Conservation (phyloP, 2,797 vertebrate genomes). For the Avahi laniger region DNA sequence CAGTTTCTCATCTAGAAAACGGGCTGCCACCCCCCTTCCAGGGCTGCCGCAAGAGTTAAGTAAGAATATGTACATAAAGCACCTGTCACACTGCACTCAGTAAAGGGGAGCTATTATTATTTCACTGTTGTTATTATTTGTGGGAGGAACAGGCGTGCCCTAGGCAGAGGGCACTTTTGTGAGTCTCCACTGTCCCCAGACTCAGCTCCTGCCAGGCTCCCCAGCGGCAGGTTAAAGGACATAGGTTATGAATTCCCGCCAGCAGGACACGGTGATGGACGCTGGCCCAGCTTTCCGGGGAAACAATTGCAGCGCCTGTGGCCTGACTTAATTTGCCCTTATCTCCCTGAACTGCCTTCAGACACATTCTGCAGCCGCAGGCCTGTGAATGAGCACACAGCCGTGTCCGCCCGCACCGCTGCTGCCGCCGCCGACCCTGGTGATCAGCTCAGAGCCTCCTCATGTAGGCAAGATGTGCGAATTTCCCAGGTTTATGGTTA, state of each 20-base stretch:
- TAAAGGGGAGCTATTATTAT: conserved; percentile 29
- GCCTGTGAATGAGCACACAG: background rate
- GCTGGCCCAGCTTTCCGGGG: background rate
- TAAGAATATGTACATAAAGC: background rate
- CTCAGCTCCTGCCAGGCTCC: background rate
- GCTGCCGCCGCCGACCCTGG: background rate
- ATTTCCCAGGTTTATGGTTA: background rate
- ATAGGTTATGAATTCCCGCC: background rate
- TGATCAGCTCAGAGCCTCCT: background rate
- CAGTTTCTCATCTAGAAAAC: background rate
- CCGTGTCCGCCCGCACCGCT: background rate
- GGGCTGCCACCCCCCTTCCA: background rate
- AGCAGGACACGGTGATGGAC: background rate
- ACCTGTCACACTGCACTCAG: conserved; percentile 14
- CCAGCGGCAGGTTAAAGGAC: background rate
- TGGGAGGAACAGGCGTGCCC: background rate
- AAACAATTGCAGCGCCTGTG: background rate
- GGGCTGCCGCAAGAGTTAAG: background rate
- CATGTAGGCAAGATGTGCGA: background rate
- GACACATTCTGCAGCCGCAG: background rate
- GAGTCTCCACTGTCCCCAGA: background rate
- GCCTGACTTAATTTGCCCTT: conserved; percentile 42
- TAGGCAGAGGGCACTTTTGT: background rate
- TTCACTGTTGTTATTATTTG: conserved; percentile 25
- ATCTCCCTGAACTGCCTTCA: conserved; percentile 25